Percentiles rank a stretch among this genome's conserved stretches.
These are phyloP conservation scores for Colius striatus DNA, from an alignment of 2,113 vertebrate genomes.

Conservation along the genomic window DNA sequence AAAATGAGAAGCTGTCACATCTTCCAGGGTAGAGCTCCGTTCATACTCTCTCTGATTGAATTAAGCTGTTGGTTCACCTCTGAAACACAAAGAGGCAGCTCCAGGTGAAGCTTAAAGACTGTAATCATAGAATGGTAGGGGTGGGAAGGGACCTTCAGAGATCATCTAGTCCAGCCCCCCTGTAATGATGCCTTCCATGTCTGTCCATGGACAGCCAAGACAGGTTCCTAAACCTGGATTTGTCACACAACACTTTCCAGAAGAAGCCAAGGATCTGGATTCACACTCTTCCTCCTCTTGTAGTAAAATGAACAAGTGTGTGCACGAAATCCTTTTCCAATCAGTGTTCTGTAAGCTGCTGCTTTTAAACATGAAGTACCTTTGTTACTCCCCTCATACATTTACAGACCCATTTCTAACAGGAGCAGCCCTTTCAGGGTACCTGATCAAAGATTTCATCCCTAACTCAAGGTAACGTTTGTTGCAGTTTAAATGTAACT, in stretches of 20 bases:
- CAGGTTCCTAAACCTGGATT: neutral
- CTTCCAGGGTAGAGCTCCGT: neutral
- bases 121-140: too few relatives aligned
- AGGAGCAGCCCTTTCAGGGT: neutral
- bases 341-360: neutral
- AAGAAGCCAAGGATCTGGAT: neutral
- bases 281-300: neutral
- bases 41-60: neutral
- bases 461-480: neutral
- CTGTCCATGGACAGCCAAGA: neutral
- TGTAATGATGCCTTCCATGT: neutral
- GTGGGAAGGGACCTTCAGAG: too few relatives aligned
- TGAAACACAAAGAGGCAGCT: neutral
- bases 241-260: neutral
- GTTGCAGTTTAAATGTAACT: neutral
- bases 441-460: neutral
- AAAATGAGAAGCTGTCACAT: neutral
- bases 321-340: fast-evolving
- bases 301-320: neutral
- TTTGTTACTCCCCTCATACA: neutral
- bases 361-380: neutral
- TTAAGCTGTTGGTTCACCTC: neutral
- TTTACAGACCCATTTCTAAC: neutral
- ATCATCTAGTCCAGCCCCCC: too few relatives aligned
- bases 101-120: neutral